Evolutionary conservation across 2,113 vertebrate species (phyloP), one percentile per base, ranked within the genome.

Genomic region (Oophaga pumilio): DNA sequence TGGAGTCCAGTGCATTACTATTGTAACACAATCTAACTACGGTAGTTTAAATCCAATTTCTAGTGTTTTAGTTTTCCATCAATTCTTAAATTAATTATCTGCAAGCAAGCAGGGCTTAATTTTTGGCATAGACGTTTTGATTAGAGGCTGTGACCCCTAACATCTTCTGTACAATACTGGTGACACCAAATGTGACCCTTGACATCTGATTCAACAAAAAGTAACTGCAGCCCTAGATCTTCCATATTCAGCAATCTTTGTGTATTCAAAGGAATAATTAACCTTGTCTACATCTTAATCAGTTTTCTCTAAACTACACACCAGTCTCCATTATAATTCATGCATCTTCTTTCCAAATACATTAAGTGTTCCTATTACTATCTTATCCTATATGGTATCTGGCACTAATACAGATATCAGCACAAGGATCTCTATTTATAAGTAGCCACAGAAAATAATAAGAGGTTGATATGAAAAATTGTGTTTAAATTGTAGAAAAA

Each of bases 51-150:
- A 87, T 87, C 86, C 86, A 87, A 87, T 87, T 82, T 87, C 68
- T 91, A 89, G 91, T 90, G 89, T 92, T 89, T 94, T 95, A 92
- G 93, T 93, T 95, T 91, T 93, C 93, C 93, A 93, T 97, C 94
- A 94, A 95, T 95, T 95, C 95, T 94, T 96, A 96, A 97, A 97
- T 97, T 96, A 97, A 97, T 98, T 96, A 97, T 97, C 95, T 95
- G 92, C 90, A 94, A 96, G 95, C 96, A 94, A 94, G 93, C 93
- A 94, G 92, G 93, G 95, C 96, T 97, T 98, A 97, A 98, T 98
- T 97, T 96, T 97, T 94, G 94, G 94, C 95, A 90, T 91, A 93
- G 96, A 96, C 95, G 95, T 97, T 97, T 96, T 95, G 96, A 97
- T 98, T 93, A 92, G 93, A 94, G 94, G 92, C 95, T 93, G 90